Percentiles rank a stretch among this genome's conserved stretches.
Conservation (phyloP, 2,797 vertebrate species). For the Bradypodion pumilum region DNA sequence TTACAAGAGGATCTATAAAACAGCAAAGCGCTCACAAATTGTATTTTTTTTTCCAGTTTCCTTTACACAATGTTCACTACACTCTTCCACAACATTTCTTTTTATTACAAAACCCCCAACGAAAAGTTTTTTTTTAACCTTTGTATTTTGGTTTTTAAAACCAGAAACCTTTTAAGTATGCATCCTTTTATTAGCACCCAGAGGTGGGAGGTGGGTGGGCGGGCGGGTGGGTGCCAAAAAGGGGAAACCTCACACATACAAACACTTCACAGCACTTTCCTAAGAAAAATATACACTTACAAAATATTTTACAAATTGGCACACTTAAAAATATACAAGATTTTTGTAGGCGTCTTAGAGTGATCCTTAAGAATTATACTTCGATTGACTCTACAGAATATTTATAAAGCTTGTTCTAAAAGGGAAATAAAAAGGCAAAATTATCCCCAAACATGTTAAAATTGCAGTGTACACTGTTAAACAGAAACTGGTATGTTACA, state of each 20-base stretch:
- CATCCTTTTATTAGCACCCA: constrained; percentile 97
- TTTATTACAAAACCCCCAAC: constrained; percentile 99
- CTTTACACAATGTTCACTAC: constrained; percentile 99
- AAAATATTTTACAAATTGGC: constrained; percentile 99
- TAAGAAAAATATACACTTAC: constrained; percentile 99
- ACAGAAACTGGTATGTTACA: constrained; percentile 97
- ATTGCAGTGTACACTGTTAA: constrained; percentile 96
- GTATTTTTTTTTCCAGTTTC: constrained; percentile 94
- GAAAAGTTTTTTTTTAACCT: constrained; percentile 96
- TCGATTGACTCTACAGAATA: constrained; percentile 99
- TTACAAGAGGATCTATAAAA: constrained; percentile 99
- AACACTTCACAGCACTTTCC: constrained; percentile 99
- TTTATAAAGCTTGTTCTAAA: constrained; percentile 99
- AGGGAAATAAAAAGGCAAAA: constrained; percentile 91
- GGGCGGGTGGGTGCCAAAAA: constrained; percentile 99
- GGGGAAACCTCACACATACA: constrained; percentile 96
- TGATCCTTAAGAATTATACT: constrained; percentile 99
- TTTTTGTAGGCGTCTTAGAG: constrained; percentile 99
- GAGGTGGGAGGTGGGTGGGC: too few species aligned
- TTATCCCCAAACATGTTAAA: constrained; percentile 95
- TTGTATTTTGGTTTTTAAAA: constrained; percentile 99
- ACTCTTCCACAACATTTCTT: constrained; percentile 99
- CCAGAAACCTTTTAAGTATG: constrained; percentile 98
- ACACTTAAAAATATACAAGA: constrained; percentile 99
- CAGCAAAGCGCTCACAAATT: constrained; percentile 99